Evolutionary conservation across 2,113 vertebrate species (phyloP), one percentile per base, ranked within the genome.

Genomic region (Rhinoptilus africanus): DNA sequence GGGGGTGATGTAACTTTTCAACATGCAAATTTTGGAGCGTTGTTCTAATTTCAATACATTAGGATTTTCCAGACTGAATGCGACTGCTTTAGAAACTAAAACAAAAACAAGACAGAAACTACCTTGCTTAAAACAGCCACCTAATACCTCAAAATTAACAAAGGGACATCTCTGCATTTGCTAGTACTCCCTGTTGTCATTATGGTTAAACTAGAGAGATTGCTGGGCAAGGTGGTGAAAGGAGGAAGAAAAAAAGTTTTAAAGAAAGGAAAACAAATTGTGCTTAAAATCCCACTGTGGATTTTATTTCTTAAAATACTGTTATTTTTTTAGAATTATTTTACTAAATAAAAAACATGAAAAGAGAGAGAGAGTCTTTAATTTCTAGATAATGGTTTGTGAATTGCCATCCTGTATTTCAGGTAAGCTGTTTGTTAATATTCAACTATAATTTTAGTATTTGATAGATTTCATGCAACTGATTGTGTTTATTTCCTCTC

Each of bases 341-440:
- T 97, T 98, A 97, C 93, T 97, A 98, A 97, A 97, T 97, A 95
- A 97, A 97, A 97, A 85, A 53, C 97, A 93, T 97, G 96, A 97
- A 93, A 93, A 96, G 94, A 71, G 26, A 66, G 53, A 73, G 79
- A 97, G 91, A 21, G 45, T 37, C 94, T 96, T 96, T 97, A 98
- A 97, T 97, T 97, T 96, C 95, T 98, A 98, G 97, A 96, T 97
- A 97, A 97, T 93, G 97, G 94, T 98, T 96, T 97, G 96, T 98
- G 97, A 97, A 93, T 94, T 96, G 96, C 96, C 96, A 97, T 96
- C 96, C 96, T 98, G 98, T 98, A 98, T 97, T 98, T 98, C 98
- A 98, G 98, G 98, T 98, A 98, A 98, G 97, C 98, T 98, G 97
- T 98, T 98, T 97, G 97, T 98, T 98, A 98, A 98, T 97, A 96